These are phyloP conservation scores for Gastrophysa polygoni DNA, from an alignment of 2,888 invertebrate genomes.

Conservation along the genomic window DNA sequence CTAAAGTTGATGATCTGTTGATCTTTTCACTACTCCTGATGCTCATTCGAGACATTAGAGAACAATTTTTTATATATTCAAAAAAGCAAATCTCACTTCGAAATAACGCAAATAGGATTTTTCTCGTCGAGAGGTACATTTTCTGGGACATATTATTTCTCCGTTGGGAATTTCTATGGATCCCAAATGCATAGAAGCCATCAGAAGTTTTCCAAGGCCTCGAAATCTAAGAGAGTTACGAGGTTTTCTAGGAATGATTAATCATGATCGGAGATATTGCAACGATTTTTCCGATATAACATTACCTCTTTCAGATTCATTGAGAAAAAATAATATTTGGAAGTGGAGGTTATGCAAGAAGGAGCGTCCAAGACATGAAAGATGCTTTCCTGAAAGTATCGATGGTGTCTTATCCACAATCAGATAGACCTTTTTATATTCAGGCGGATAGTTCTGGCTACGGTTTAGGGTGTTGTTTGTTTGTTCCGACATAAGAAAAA, in stretches of 20 bases:
- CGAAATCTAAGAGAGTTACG: not conserved
- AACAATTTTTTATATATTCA: not conserved
- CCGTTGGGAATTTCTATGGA: not conserved
- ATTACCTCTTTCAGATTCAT: constrained; percentile 8
- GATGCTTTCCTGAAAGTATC: not conserved
- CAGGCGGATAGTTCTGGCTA: constrained; percentile 13
- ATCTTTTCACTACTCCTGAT: not conserved
- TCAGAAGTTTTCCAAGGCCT: constrained; percentile 7
- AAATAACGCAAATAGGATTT: constrained; percentile 1
- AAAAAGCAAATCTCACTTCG: not conserved
- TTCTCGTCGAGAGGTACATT: not conserved
- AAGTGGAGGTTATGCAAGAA: too few relatives aligned
- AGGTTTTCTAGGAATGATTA: constrained; percentile 2
- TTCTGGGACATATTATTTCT: constrained; percentile 14
- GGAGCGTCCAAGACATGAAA: too few relatives aligned
- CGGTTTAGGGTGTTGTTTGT: constrained; percentile 17
- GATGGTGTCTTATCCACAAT: constrained; percentile 9
- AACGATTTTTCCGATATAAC: not conserved
- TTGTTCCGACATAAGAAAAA: constrained; percentile 7
- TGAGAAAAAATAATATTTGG: constrained; percentile 22
- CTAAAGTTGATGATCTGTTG: not conserved
- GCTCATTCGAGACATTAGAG: not conserved
- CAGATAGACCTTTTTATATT: constrained; percentile 10
- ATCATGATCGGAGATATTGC: constrained; percentile 8
- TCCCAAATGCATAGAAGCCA: not conserved